Percentiles rank a stretch among this genome's conserved stretches.
phyloP scores from a whole-genome alignment of 2,797 vertebrate genomes.

The Lithobates pipiens region DNA sequence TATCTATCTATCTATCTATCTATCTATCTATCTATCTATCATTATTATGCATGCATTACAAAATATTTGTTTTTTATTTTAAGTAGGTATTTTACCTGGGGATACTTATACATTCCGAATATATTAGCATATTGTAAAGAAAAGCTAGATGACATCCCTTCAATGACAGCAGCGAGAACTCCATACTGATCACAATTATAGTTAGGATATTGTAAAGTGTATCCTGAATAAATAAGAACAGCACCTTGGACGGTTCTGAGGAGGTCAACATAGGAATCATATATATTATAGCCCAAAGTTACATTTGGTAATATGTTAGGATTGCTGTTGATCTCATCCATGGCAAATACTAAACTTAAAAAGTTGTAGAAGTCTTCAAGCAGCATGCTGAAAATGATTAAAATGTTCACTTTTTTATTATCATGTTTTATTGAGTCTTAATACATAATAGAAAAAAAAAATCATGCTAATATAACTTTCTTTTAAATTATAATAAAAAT shows the following conservation, averaged over 20 bases:
- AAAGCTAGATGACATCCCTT: constrained; percentile 53
- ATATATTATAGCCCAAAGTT: constrained; percentile 51
- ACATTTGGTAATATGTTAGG: constrained; percentile 48
- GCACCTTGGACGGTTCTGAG: constrained; percentile 53
- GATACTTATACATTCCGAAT: constrained; percentile 50
- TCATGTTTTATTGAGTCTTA: not conserved
- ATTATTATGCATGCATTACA: too few relatives aligned
- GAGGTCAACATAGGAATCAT: constrained; percentile 56
- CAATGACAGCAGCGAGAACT: constrained; percentile 46
- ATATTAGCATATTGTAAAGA: constrained; percentile 55
- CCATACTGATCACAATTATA: constrained; percentile 51
- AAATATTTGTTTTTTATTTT: too few relatives aligned
- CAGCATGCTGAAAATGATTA: constrained; percentile 41
- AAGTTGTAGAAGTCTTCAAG: constrained; percentile 57
- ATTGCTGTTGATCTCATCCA: constrained; percentile 56
- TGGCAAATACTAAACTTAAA: constrained; percentile 50
- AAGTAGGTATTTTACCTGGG: constrained; percentile 33
- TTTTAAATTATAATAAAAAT: too few relatives aligned
- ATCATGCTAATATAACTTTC: too few relatives aligned
- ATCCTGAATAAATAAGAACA: constrained; percentile 52
- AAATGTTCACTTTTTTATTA: too few relatives aligned
- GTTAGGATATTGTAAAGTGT: constrained; percentile 45
- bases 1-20: too few relatives aligned
- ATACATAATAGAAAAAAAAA: not conserved
- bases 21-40: too few relatives aligned